Percentiles rank a stretch among this genome's conserved stretches.
Conservation (phyloP, 2,113 vertebrate species). For the Neolamprologus brichardi region DNA sequence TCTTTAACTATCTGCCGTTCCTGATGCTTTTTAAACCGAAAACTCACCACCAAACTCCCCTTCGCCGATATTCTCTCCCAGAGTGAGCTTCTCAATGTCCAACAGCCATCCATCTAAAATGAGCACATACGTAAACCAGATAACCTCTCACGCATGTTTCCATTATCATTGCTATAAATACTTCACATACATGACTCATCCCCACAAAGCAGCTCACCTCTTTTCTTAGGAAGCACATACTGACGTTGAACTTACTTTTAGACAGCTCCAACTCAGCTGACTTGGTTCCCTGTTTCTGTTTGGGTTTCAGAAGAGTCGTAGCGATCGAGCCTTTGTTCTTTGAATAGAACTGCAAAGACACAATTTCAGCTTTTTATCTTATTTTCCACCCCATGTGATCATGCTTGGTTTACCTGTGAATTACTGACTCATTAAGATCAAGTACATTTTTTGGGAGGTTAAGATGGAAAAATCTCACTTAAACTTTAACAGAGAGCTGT, state of each 20-base stretch:
- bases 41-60: slow-evolving; percentile 88
- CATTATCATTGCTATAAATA: background rate
- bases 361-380: background rate
- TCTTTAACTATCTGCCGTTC: background rate
- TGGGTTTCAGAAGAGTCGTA: slow-evolving; percentile 81
- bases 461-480: background rate
- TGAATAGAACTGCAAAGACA: slow-evolving; percentile 78
- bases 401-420: background rate
- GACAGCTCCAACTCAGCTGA: slow-evolving; percentile 83
- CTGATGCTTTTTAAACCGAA: background rate
- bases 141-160: background rate
- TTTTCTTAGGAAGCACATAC: background rate
- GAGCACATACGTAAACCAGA: background rate
- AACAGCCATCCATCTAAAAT: slow-evolving; percentile 84
- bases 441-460: background rate
- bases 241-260: slow-evolving; percentile 72
- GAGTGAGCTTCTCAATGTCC: slow-evolving; percentile 75
- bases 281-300: slow-evolving; percentile 80
- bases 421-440: background rate
- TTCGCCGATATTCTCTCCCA: slow-evolving; percentile 80
- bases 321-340: slow-evolving; percentile 82
- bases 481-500: fast-evolving
- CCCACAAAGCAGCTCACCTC: background rate
- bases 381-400: background rate
- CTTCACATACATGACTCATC: background rate